phyloP scores from a whole-genome alignment of 2,797 vertebrate species.

The Chrysocyon brachyurus region DNA sequence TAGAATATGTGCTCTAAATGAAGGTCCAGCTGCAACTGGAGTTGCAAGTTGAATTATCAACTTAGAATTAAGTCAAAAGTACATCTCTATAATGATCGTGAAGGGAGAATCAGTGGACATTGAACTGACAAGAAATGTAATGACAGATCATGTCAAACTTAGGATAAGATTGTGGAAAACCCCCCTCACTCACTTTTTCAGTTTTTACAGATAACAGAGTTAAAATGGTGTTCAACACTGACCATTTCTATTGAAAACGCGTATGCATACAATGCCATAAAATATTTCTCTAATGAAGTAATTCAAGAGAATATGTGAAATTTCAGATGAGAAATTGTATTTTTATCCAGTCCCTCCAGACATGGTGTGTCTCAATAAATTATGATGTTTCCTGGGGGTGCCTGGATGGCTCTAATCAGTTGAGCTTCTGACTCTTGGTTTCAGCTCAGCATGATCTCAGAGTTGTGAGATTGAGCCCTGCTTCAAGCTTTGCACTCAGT shows the following conservation, averaged over 20 bases:
- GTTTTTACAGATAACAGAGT: not conserved
- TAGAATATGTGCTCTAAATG: not conserved
- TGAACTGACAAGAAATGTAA: not conserved
- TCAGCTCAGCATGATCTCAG: not conserved
- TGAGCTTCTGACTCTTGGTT: not conserved
- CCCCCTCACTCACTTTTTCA: not conserved
- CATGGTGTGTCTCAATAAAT: not conserved
- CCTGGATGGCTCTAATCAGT: not conserved
- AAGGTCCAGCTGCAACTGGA: not conserved
- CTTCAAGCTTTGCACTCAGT: not conserved
- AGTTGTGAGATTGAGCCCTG: not conserved
- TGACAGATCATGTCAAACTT: not conserved
- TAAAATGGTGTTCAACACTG: not conserved
- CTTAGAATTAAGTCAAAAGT: not conserved
- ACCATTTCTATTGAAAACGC: not conserved
- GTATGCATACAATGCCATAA: not conserved
- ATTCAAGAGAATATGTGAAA: not conserved
- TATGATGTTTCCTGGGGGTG: not conserved
- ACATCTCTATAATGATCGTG: not conserved
- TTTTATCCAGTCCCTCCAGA: not conserved
- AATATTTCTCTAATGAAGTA: slow-evolving; percentile 25
- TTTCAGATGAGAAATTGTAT: not conserved
- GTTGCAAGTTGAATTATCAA: not conserved
- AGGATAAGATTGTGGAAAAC: not conserved
- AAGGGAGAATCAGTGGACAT: not conserved